Conservation (phyloP, 2,888 invertebrate species). For the Ctenicera cuprea region DNA sequence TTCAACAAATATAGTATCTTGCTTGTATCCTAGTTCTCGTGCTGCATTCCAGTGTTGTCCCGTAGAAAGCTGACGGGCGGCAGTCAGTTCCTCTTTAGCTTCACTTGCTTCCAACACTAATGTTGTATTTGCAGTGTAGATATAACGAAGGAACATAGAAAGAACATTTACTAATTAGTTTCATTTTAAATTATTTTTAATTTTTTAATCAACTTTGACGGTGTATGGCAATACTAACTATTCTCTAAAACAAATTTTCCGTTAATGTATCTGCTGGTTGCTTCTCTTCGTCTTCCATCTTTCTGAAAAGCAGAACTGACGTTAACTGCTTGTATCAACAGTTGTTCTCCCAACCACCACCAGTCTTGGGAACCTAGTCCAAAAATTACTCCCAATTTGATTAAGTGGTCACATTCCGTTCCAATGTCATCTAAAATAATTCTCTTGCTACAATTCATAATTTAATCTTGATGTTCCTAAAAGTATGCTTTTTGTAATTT, state of each 20-base stretch:
- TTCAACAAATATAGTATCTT: conserved; percentile 71
- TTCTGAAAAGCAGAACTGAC: conserved; percentile 71
- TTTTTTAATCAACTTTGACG: too few species aligned
- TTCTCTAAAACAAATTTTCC: conserved; percentile 75
- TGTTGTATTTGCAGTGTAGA: neutral
- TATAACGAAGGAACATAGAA: too few species aligned
- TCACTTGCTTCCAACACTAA: conserved; percentile 59
- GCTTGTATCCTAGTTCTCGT: conserved; percentile 61
- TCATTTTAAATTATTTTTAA: too few species aligned
- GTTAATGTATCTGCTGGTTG: conserved; percentile 74
- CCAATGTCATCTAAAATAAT: conserved; percentile 50
- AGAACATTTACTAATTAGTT: too few species aligned
- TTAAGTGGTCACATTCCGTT: conserved; percentile 68
- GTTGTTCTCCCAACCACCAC: conserved; percentile 77
- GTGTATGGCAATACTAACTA: conserved; percentile 72
- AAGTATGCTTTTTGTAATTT: too few species aligned
- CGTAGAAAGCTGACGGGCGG: conserved; percentile 60
- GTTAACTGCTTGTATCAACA: conserved; percentile 73
- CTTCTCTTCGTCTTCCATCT: conserved; percentile 74
- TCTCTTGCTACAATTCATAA: too few species aligned
- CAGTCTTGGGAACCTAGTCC: conserved; percentile 71
- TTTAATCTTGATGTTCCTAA: too few species aligned
- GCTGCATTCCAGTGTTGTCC: conserved; percentile 72
- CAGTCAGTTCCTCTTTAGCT: conserved; percentile 62
- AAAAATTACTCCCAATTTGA: conserved; percentile 72